Conservation (phyloP, 2,797 vertebrate genomes). For the Poeciliopsis presidionis region DNA sequence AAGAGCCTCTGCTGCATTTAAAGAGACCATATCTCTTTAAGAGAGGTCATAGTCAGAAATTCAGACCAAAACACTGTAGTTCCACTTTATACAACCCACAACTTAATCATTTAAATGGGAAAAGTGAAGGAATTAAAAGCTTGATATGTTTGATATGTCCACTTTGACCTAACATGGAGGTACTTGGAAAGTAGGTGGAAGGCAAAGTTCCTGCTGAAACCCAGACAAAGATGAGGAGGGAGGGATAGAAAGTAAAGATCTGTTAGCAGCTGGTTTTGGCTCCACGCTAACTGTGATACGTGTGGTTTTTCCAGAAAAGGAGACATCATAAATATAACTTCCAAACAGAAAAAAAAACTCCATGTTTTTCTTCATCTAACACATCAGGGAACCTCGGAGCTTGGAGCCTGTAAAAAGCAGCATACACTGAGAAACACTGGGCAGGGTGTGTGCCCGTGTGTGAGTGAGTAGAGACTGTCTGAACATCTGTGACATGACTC, state of each 20-base stretch:
- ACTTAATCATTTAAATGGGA: not conserved
- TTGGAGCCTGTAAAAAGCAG: not conserved
- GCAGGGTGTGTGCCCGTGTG: not conserved
- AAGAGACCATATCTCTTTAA: not conserved
- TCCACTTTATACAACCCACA: not conserved
- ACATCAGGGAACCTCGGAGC: not conserved
- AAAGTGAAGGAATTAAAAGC: not conserved
- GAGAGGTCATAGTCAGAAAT: not conserved
- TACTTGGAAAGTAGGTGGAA: not conserved
- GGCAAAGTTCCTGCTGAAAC: not conserved
- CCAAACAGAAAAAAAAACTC: not conserved
- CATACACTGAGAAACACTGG: not conserved
- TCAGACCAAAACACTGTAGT: not conserved
- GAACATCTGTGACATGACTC: slow-evolving; percentile 67
- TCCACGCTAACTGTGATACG: not conserved
- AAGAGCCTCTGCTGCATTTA: not conserved
- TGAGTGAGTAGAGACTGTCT: slow-evolving; percentile 34
- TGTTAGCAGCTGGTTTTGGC: not conserved
- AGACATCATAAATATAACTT: not conserved
- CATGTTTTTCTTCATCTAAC: slow-evolving; percentile 1
- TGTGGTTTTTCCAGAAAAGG: not conserved
- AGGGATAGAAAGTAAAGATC: not conserved
- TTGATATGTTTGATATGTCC: not conserved
- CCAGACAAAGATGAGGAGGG: not conserved
- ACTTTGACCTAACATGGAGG: not conserved